phyloP scores from a whole-genome alignment of 2,888 invertebrate species.

The Parnassius apollo region DNA sequence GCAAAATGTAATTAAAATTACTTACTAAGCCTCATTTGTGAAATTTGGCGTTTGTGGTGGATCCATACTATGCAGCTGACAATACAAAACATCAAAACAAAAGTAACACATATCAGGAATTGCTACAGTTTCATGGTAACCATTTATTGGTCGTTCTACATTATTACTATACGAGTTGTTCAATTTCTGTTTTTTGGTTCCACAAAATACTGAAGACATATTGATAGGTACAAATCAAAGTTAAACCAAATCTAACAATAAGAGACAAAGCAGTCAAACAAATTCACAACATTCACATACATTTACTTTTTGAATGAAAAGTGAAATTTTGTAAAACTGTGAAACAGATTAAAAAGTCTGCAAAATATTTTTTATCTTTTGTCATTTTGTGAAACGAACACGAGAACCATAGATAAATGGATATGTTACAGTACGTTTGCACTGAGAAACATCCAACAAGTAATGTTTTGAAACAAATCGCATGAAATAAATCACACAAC shows the following conservation, averaged over 20 bases:
- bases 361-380: too few species aligned
- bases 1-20: slow-evolving; percentile 42
- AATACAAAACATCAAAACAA: slow-evolving; percentile 99
- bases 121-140: slow-evolving; percentile 84
- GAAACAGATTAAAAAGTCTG: too few species aligned
- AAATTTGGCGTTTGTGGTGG: slow-evolving; percentile 95
- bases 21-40: slow-evolving; percentile 97
- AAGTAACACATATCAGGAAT: slow-evolving; percentile 98
- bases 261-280: slow-evolving; percentile 52
- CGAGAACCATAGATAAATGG: too few species aligned
- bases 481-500: too few species aligned
- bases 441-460: too few species aligned
- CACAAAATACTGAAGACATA: slow-evolving; percentile 96
- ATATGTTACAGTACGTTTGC: too few species aligned
- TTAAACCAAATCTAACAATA: slow-evolving; percentile 37
- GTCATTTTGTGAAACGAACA: too few species aligned
- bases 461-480: too few species aligned
- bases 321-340: too few species aligned
- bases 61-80: slow-evolving; percentile 95
- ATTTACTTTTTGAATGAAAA: slow-evolving; percentile 27
- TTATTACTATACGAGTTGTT: slow-evolving; percentile 84
- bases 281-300: slow-evolving; percentile 40
- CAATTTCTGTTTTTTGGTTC: slow-evolving; percentile 94
- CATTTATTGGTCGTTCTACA: slow-evolving; percentile 81
- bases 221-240: slow-evolving; percentile 47